Conservation (phyloP, 2,797 vertebrate species). For the Gadopsis bispinosus region DNA sequence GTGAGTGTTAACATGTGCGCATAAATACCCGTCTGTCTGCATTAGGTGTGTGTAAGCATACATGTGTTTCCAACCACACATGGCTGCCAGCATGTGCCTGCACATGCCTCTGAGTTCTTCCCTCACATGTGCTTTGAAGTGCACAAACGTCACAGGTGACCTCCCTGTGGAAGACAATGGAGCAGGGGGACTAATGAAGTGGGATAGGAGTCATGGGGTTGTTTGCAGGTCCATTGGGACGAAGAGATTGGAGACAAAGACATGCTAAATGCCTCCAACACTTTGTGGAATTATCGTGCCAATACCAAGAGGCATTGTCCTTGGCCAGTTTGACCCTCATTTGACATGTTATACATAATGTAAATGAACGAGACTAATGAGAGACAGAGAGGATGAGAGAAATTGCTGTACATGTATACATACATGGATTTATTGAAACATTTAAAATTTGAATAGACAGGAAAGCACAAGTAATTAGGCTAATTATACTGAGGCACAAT, state of each 20-base stretch:
- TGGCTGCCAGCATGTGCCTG: slow-evolving; percentile 17
- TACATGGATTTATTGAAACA: slow-evolving; percentile 9
- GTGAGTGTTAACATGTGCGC: background rate
- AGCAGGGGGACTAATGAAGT: slow-evolving; percentile 61
- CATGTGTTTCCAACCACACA: slow-evolving; percentile 11
- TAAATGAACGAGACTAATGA: slow-evolving; percentile 52
- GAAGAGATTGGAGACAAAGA: slow-evolving; percentile 65
- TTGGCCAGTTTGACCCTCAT: slow-evolving; percentile 61
- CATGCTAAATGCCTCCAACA: slow-evolving; percentile 63
- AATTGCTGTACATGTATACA: background rate
- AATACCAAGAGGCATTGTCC: slow-evolving; percentile 53
- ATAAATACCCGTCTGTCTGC: slow-evolving; percentile 1
- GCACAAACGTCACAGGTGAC: slow-evolving; percentile 64
- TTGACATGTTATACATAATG: slow-evolving; percentile 41
- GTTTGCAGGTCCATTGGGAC: slow-evolving; percentile 50
- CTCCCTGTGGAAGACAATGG: slow-evolving; percentile 54
- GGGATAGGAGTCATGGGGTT: slow-evolving; percentile 36
- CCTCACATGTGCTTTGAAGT: slow-evolving; percentile 38
- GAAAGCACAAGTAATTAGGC: slow-evolving; percentile 13
- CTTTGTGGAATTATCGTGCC: slow-evolving; percentile 52
- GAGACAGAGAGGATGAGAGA: background rate
- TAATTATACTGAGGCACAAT: slow-evolving; percentile 34
- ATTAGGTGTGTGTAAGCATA: background rate
- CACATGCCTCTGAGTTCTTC: slow-evolving; percentile 9
- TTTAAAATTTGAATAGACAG: slow-evolving; percentile 12